Percentiles rank a stretch among this genome's conserved stretches.
These are phyloP conservation scores for Halcyon smyrnensis DNA, from an alignment of 2,797 vertebrate species.

Conservation along the genomic window DNA sequence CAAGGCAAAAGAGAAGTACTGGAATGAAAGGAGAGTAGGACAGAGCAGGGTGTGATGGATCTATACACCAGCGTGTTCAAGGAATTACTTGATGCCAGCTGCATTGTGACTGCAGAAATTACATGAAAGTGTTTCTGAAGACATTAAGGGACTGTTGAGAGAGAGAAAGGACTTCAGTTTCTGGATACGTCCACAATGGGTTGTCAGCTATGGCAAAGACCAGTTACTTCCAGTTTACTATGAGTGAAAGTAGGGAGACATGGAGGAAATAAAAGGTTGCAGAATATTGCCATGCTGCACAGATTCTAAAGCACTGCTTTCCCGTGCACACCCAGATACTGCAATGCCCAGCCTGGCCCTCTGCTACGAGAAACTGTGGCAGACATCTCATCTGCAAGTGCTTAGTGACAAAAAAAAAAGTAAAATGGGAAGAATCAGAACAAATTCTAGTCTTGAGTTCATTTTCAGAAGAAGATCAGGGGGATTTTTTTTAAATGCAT, in stretches of 20 bases:
- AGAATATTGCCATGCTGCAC: fast-evolving
- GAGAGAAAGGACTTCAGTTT: not conserved
- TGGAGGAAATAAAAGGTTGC: not conserved
- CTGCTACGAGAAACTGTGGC: not conserved
- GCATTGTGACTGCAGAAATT: not conserved
- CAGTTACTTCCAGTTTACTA: not conserved
- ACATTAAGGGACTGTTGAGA: not conserved
- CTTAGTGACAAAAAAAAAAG: not conserved
- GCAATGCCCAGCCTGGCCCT: not conserved
- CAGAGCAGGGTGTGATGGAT: not conserved
- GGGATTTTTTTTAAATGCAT: not conserved
- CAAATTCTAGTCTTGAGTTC: not conserved
- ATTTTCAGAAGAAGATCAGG: not conserved
- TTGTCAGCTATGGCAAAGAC: not conserved
- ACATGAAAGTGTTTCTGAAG: not conserved
- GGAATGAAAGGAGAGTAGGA: not conserved
- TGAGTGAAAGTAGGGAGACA: not conserved
- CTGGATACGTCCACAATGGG: not conserved
- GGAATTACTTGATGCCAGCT: not conserved
- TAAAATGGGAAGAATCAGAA: not conserved
- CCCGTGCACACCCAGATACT: no score
- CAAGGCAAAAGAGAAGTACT: not conserved
- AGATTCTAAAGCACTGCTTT: not conserved
- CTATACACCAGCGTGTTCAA: not conserved
- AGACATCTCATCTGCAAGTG: not conserved